Percentiles rank a stretch among this genome's conserved stretches.
phyloP scores from a whole-genome alignment of 2,888 invertebrate genomes.

The Acronicta psi region DNA sequence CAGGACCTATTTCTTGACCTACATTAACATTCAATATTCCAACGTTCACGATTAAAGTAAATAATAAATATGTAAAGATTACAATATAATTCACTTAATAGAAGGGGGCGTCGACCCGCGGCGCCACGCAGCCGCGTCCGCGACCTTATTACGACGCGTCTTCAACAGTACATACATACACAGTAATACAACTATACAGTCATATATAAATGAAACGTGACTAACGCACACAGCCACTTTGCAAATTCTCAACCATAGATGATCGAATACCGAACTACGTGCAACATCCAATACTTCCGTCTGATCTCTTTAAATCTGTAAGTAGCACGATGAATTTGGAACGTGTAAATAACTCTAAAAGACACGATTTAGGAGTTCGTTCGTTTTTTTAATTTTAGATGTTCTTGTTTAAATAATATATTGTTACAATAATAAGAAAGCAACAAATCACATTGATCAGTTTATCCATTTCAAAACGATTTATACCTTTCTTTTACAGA shows the following conservation, averaged over 20 bases:
- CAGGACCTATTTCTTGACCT: conserved; percentile 35
- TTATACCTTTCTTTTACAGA: conserved; percentile 2
- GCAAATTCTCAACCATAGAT: conserved; percentile 48
- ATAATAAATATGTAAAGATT: conserved; percentile 59
- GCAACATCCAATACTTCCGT: conserved; percentile 48
- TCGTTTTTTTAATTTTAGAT: conserved; percentile 31
- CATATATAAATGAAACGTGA: conserved; percentile 52
- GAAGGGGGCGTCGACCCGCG: conserved; percentile 77
- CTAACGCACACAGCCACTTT: conserved; percentile 49
- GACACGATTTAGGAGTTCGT: conserved; percentile 37
- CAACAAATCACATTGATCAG: conserved; percentile 26
- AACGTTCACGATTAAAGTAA: conserved; percentile 41
- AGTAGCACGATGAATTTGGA: conserved; percentile 51
- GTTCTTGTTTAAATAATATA: conserved; percentile 18
- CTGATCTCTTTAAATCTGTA: conserved; percentile 55
- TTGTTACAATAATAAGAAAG: conserved; percentile 13
- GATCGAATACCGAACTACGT: conserved; percentile 40
- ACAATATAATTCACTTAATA: conserved; percentile 72
- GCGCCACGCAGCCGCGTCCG: conserved; percentile 81
- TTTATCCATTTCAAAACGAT: conserved; percentile 16
- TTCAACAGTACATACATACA: conserved; percentile 55
- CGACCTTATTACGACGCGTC: conserved; percentile 80
- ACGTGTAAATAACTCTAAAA: conserved; percentile 52
- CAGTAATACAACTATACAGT: conserved; percentile 56
- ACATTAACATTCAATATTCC: conserved; percentile 34